Base-by-base conservation (phyloP, 2,797 vertebrate species). In the Coracias cyanogaster region DNA sequence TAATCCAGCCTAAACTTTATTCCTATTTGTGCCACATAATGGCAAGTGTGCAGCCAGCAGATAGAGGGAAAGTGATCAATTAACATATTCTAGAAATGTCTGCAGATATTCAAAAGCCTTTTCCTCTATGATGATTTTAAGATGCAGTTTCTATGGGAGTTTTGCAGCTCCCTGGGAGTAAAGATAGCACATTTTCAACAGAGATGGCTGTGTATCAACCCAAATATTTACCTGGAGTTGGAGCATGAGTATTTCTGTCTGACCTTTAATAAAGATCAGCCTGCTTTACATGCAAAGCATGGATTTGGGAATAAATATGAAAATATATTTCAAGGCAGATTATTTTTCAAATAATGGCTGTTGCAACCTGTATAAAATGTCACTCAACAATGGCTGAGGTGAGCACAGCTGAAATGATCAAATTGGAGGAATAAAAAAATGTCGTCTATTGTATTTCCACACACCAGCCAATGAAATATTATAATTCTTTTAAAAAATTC, bases 261-360 rank as follows among this genome's bases (percentile, higher is more conserved):
- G 12, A 26, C 33, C 26, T 86, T 57, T 67, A 52, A 65, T 60
- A 67, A 70, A 64, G 21, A 70, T 31, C 51, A 80, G 18, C 20
- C 51, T 87, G n/a, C 51, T 48, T 76, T 22, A 25, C 28, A 46
- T 52, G 28, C 70, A 62, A 66, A 91, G 46, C 46, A 15, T 20
- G 51, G 43, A 33, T 66, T 79, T 84, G 58, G 66, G 49, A 65
- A 48, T 65, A 90, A 86, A 76, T 55, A 71, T 8, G 18, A 71
- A 81, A 78, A 74, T 33, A 43, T 25, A 33, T 84, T 92, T 94
- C 16, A 82, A 43, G 79, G 51, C 25, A 79, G 39, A 33, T 89
- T 76, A 74, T 76, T 96, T 95, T 79, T 31, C 84, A 91, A 79
- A 65, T 43, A 77, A 60, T 25, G 46, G 26, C 28, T 93, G 31